Conservation (phyloP, 1,140 invertebrate species). For the Anthonomus grandis region DNA sequence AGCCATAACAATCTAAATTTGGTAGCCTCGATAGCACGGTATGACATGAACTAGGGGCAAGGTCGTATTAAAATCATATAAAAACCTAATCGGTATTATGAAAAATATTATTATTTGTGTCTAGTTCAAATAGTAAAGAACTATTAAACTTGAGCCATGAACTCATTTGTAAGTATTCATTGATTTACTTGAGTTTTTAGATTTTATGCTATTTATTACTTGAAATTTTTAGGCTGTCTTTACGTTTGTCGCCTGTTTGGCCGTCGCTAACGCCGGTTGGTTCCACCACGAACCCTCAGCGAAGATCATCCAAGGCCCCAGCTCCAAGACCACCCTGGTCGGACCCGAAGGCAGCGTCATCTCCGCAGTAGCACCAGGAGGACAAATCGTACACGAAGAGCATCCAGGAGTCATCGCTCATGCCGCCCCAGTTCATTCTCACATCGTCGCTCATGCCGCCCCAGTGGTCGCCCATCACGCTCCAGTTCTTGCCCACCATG, state of each 20-base stretch:
- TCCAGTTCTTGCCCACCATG: constrained; percentile 18
- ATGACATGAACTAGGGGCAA: not conserved
- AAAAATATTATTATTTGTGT: constrained; percentile 13
- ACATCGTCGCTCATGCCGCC: too few relatives aligned
- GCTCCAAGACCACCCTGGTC: constrained; percentile 30
- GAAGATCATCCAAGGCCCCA: constrained; percentile 34
- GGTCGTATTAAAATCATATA: constrained; percentile 1
- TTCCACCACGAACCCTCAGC: constrained; percentile 21
- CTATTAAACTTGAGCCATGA: constrained; percentile 24
- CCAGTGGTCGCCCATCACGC: constrained; percentile 9
- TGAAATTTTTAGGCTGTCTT: constrained; percentile 28
- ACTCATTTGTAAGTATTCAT: constrained; percentile 32
- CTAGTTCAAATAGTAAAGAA: constrained; percentile 10
- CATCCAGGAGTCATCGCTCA: constrained; percentile 29
- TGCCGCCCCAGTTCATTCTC: constrained; percentile 20
- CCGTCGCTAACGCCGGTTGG: constrained; percentile 27
- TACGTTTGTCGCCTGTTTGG: constrained; percentile 31
- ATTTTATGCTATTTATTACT: too few relatives aligned
- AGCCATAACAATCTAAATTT: not conserved
- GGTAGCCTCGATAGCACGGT: not conserved
- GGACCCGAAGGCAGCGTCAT: too few relatives aligned
- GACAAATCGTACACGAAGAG: constrained; percentile 29
- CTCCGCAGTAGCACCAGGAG: constrained; percentile 32
- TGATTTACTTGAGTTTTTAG: too few relatives aligned
- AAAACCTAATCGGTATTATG: not conserved